A percentile compares a stretch with the other conserved stretches of the same genome.
These are phyloP conservation scores for Netelia inedita DNA, from an alignment of 2,888 invertebrate genomes.

Conservation along the genomic window DNA sequence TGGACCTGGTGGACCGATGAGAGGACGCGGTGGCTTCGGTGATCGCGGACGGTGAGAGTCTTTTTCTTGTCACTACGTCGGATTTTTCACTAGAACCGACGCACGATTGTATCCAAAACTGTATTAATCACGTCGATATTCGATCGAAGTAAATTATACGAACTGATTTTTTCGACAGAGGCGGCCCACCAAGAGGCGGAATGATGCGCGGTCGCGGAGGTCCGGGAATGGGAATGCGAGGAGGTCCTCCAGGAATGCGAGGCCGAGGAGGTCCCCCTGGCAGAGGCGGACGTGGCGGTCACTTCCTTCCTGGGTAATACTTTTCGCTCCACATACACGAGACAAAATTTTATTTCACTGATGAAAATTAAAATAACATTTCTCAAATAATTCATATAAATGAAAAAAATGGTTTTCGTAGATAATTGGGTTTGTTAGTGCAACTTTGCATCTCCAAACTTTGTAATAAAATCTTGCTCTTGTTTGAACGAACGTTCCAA, in stretches of 20 bases:
- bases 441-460: too few species aligned
- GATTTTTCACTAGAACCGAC: not conserved
- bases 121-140: not conserved
- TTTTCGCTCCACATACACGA: not conserved
- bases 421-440: too few species aligned
- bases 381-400: too few species aligned
- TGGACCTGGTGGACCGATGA: conserved; percentile 80
- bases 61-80: conserved; percentile 7
- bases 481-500: too few species aligned
- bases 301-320: conserved; percentile 82
- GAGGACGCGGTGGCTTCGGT: conserved; percentile 82
- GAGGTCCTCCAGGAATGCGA: conserved; percentile 82
- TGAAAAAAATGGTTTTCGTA: too few species aligned
- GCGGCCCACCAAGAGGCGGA: conserved; percentile 81
- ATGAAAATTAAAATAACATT: too few species aligned
- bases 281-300: conserved; percentile 82
- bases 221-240: conserved; percentile 82
- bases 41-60: conserved; percentile 79
- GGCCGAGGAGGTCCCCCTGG: conserved; percentile 82
- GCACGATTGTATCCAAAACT: not conserved
- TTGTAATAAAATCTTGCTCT: too few species aligned
- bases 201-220: conserved; percentile 83
- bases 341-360: conserved; percentile 13
- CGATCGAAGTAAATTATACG: not conserved
- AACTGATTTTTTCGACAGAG: conserved; percentile 70